These are phyloP conservation scores for Eugnorisma glareosa DNA, from an alignment of 2,888 invertebrate genomes.

Conservation along the genomic window DNA sequence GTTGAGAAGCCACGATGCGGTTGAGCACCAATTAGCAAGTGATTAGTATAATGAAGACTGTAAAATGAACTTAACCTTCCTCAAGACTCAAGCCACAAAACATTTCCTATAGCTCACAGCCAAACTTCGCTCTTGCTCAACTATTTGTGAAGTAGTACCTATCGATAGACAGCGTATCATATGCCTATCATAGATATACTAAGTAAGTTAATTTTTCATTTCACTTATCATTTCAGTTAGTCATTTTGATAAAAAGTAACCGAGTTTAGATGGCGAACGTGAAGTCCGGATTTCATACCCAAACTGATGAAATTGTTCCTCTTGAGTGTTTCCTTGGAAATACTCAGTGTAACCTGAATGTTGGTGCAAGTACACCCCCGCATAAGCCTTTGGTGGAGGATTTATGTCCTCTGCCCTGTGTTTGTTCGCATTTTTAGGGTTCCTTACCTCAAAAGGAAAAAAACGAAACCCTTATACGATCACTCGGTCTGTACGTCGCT, in stretches of 20 bases:
- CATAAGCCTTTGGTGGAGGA: background rate
- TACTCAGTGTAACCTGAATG: background rate
- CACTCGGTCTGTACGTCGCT: too few relatives aligned
- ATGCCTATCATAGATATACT: background rate
- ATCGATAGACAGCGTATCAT: conserved; percentile 3
- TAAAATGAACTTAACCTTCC: conserved; percentile 46
- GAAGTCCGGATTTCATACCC: background rate
- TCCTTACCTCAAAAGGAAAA: too few relatives aligned
- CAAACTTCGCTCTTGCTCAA: conserved; percentile 15
- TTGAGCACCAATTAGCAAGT: conserved; percentile 51
- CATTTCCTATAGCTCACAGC: conserved; percentile 21
- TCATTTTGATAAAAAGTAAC: background rate
- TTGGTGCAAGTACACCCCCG: background rate
- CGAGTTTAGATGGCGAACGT: background rate
- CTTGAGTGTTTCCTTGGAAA: background rate
- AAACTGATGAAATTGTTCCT: background rate
- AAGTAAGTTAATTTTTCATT: too few relatives aligned
- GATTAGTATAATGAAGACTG: conserved; percentile 52
- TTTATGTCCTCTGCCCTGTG: background rate
- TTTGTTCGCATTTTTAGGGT: conserved; percentile 10
- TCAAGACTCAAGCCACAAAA: conserved; percentile 31
- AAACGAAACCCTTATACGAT: too few relatives aligned
- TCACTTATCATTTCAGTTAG: background rate
- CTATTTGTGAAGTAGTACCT: conserved; percentile 30
- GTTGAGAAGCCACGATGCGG: conserved; percentile 33